A percentile compares a stretch with the other conserved stretches of the same genome.
Conservation (phyloP, 2,797 vertebrate genomes). For the Melanotaenia nigrans region DNA sequence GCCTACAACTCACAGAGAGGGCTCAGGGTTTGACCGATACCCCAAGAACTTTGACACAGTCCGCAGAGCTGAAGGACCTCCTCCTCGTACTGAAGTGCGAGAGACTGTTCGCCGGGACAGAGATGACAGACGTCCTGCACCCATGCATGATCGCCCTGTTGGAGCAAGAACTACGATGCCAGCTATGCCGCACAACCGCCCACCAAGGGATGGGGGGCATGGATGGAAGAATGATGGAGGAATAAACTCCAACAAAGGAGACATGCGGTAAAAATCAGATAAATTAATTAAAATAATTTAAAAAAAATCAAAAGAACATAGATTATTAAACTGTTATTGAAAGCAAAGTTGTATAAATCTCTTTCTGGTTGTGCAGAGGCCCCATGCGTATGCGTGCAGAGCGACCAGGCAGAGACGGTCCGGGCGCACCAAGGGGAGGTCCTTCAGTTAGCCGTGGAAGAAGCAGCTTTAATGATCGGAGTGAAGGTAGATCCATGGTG, state of each 20-base stretch:
- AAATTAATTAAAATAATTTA: not conserved
- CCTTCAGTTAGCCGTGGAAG: slow-evolving; percentile 86
- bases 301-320: not conserved
- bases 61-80: slow-evolving; percentile 86
- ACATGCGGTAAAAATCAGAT: slow-evolving; percentile 85
- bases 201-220: slow-evolving; percentile 87
- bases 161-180: slow-evolving; percentile 76
- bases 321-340: not conserved
- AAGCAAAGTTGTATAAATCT: slow-evolving; percentile 3
- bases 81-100: slow-evolving; percentile 85
- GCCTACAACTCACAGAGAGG: slow-evolving; percentile 86
- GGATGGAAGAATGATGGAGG: slow-evolving; percentile 90
- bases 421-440: slow-evolving; percentile 85
- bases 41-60: slow-evolving; percentile 91
- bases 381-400: slow-evolving; percentile 86
- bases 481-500: slow-evolving; percentile 86
- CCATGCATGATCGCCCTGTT: slow-evolving; percentile 87
- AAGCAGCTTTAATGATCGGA: slow-evolving; percentile 87
- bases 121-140: slow-evolving; percentile 85
- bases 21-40: slow-evolving; percentile 90
- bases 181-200: slow-evolving; percentile 86
- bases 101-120: slow-evolving; percentile 91
- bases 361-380: slow-evolving; percentile 62
- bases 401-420: slow-evolving; percentile 89
- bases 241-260: slow-evolving; percentile 88